Evolutionary conservation across 35 echinoderm and acorn worm genomes (phyloP), one percentile per base, ranked within the genome.

Genomic region (Heliocidaris erythrogramma): DNA sequence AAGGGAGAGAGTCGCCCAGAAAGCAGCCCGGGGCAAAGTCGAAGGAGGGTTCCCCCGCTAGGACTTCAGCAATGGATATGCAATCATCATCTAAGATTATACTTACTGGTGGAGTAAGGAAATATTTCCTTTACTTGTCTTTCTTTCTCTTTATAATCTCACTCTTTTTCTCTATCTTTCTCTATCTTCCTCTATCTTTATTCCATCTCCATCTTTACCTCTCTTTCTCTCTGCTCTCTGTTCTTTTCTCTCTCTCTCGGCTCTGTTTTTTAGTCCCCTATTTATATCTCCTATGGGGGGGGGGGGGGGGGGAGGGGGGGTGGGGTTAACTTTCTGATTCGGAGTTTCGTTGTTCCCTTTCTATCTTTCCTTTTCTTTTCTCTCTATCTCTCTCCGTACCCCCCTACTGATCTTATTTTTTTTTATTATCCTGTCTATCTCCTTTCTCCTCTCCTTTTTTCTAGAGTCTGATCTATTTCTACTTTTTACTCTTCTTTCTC

Each of bases 51-150:
- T 94, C 93, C 47, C 60, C 35, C n/a, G 48, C 32, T 10, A 59
- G 48, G 30, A 32, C 13, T 48, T 31, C 86, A 32, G 4, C 86
- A 11, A 8, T 2, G 49, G 59, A 30, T 30, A 59, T 49, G 35
- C 94, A 98, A 49, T 78, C 93, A 59, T 52, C 97, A 7, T 96
- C 98, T 9, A 99, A 99, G 95, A 99, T 99, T 16, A 97, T 99
- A 18, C 94, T 99, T 0, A 96, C 98, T 69, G 96, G 98, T 16
- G 94, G 94, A 42, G 98, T 99, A 89, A 97, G 96, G 85, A 12
- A 12, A 59, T 31, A 52, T 5, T 16, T 30, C 49, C 9, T 14
- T 88, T 88, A 30, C 30, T 88, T 9, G 8, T 88, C 86, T 17
- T 18, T 88, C 31, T 32, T 35, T 48, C 85, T 86, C 85, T 86